A percentile compares a stretch with the other conserved stretches of the same genome.
These are phyloP conservation scores for Sitta carolinensis DNA, from an alignment of 2,797 vertebrate species.

Conservation along the genomic window DNA sequence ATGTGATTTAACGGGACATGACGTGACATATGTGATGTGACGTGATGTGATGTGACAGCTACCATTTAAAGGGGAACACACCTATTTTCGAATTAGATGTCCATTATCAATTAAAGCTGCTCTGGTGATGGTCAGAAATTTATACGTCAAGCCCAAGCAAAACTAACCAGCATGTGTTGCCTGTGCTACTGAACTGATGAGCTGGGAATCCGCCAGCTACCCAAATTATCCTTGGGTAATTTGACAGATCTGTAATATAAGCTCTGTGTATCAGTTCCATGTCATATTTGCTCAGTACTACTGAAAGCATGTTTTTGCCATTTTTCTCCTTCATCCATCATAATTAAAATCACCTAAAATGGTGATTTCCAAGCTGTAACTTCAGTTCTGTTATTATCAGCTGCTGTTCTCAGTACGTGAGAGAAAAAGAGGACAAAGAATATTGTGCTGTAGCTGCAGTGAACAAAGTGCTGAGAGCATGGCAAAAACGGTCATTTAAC, in stretches of 20 bases:
- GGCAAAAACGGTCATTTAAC: slow-evolving; percentile 1
- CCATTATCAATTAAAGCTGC: slow-evolving; percentile 60
- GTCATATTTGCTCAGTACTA: slow-evolving; percentile 65
- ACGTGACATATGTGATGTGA: slow-evolving; percentile 58
- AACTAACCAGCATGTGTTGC: slow-evolving; percentile 44
- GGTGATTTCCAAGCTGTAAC: slow-evolving; percentile 52
- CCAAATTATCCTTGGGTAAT: slow-evolving; percentile 70
- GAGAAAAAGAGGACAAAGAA: slow-evolving; percentile 12
- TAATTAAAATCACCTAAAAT: slow-evolving; percentile 58
- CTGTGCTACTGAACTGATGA: slow-evolving; percentile 54
- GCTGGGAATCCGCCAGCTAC: slow-evolving; percentile 67
- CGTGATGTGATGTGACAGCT: slow-evolving; percentile 61
- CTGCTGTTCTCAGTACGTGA: neutral
- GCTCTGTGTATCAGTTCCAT: slow-evolving; percentile 54
- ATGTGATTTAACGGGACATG: slow-evolving; percentile 66
- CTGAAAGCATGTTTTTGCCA: slow-evolving; percentile 52
- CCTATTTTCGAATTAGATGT: slow-evolving; percentile 57
- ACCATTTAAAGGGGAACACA: slow-evolving; percentile 61
- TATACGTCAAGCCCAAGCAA: slow-evolving; percentile 30
- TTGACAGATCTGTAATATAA: slow-evolving; percentile 72
- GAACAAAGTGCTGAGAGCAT: neutral
- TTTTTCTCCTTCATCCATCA: slow-evolving; percentile 60
- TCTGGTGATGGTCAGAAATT: slow-evolving; percentile 50
- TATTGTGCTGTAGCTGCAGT: neutral
- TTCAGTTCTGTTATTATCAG: slow-evolving; percentile 40